phyloP scores from a whole-genome alignment of 2,888 invertebrate species.

The Microplitis deprimator region DNA sequence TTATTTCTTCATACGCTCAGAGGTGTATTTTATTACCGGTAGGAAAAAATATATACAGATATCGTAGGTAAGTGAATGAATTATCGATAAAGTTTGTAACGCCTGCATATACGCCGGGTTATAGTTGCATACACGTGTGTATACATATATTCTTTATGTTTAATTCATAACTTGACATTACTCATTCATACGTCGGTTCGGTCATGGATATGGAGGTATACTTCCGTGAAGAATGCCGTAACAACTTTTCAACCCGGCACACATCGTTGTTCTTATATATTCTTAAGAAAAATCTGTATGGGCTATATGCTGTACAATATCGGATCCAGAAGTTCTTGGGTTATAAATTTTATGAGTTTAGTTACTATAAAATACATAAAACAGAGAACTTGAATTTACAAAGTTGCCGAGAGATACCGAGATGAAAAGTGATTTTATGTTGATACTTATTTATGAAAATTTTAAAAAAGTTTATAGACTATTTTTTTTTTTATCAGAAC shows the following conservation, averaged over 20 bases:
- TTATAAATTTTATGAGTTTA: background rate
- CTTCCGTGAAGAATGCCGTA: constrained; percentile 59
- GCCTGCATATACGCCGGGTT: constrained; percentile 15
- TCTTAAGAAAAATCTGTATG: background rate
- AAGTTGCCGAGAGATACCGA: no score
- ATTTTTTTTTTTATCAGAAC: no score
- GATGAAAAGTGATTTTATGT: no score
- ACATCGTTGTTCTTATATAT: background rate
- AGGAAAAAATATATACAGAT: constrained; percentile 11
- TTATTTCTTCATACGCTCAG: background rate
- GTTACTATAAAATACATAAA: background rate
- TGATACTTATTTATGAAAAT: no score
- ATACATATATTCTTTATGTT: constrained; percentile 51
- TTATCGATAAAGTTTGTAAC: constrained; percentile 38
- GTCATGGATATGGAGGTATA: constrained; percentile 49
- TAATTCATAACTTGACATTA: constrained; percentile 62
- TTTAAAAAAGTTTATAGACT: no score
- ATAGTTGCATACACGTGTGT: constrained; percentile 47
- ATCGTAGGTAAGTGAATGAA: constrained; percentile 20
- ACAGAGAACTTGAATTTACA: background rate
- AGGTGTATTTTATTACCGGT: constrained; percentile 2
- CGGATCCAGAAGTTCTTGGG: background rate
- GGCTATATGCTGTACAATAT: background rate
- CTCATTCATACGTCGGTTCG: constrained; percentile 53
- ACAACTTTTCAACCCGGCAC: constrained; percentile 54